Percentiles rank a stretch among this genome's conserved stretches.
Evolutionary conservation across 1,140 invertebrate genomes (phyloP).

Genomic region (Zaprionus kolodkinae): DNA sequence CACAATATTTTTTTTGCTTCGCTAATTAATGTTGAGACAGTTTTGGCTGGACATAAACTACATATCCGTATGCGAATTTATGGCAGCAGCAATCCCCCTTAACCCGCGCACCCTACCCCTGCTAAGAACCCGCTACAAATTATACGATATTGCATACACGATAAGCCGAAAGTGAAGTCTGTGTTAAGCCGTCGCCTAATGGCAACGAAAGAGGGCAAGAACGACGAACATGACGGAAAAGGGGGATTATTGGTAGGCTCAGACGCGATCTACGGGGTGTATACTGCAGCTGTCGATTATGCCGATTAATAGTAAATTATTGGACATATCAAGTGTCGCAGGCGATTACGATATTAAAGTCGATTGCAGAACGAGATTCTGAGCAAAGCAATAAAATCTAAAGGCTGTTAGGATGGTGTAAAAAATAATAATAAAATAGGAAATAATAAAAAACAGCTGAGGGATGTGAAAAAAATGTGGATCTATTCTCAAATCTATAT

Average conservation of each 20-base stretch:
- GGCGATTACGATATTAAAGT: constrained; percentile 2
- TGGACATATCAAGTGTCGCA: constrained; percentile 26
- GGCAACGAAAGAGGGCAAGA: constrained; percentile 20
- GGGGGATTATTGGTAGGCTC: not conserved
- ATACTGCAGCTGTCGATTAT: not conserved
- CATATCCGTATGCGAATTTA: constrained; percentile 51
- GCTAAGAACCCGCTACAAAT: constrained; percentile 75
- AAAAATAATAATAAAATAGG: not conserved
- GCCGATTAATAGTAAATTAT: constrained; percentile 27
- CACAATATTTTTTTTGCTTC: constrained; percentile 23
- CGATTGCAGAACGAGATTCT: constrained; percentile 7
- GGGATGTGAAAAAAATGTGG: too few species aligned
- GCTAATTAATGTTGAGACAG: constrained; percentile 72
- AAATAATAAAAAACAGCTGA: not conserved
- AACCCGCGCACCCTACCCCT: not conserved
- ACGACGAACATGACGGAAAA: constrained; percentile 9
- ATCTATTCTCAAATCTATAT: too few species aligned
- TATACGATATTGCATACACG: constrained; percentile 61
- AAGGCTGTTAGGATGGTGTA: not conserved
- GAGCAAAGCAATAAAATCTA: not conserved
- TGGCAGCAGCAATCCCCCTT: constrained; percentile 9
- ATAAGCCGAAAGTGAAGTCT: constrained; percentile 55
- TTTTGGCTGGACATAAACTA: constrained; percentile 51
- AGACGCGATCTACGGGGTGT: not conserved
- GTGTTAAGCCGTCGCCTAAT: constrained; percentile 45